These are phyloP conservation scores for Drosophila kokeensis DNA, from an alignment of 2,888 invertebrate species.

Conservation along the genomic window DNA sequence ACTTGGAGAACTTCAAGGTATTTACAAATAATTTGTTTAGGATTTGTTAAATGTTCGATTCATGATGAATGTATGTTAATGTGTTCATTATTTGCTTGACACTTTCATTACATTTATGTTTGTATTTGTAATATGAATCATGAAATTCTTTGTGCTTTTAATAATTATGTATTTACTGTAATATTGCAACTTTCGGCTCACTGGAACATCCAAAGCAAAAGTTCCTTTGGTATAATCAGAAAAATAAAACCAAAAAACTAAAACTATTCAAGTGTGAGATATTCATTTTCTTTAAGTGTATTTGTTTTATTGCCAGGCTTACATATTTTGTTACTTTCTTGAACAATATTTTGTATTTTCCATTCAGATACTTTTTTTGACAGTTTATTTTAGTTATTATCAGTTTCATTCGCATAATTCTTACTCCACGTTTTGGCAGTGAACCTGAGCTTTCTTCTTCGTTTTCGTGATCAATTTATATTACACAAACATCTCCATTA, in stretches of 20 bases:
- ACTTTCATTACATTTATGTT: slow-evolving; percentile 51
- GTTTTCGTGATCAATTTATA: slow-evolving; percentile 65
- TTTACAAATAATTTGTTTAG: slow-evolving; percentile 65
- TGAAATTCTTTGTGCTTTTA: slow-evolving; percentile 51
- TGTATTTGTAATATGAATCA: slow-evolving; percentile 27
- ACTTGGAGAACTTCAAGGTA: slow-evolving; percentile 58
- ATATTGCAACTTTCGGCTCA: slow-evolving; percentile 64
- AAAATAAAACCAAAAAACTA: slow-evolving; percentile 28
- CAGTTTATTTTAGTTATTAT: slow-evolving; percentile 42
- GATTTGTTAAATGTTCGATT: slow-evolving; percentile 20
- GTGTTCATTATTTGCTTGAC: slow-evolving; percentile 17
- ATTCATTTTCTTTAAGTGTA: slow-evolving; percentile 3
- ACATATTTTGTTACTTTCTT: slow-evolving; percentile 19
- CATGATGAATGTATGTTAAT: slow-evolving; percentile 6
- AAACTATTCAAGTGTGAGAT: slow-evolving; percentile 24
- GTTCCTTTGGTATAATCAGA: slow-evolving; percentile 24
- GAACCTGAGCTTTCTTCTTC: slow-evolving; percentile 83
- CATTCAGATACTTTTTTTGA: slow-evolving; percentile 30
- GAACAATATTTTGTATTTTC: slow-evolving; percentile 27
- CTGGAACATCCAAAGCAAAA: slow-evolving; percentile 21
- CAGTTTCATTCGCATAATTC: slow-evolving; percentile 59
- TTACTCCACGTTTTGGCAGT: slow-evolving; percentile 83
- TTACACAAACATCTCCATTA: slow-evolving; percentile 65
- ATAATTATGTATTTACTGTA: slow-evolving; percentile 38
- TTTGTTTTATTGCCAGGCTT: slow-evolving; percentile 39